Evolutionary conservation across 2,797 vertebrate genomes (phyloP), one percentile per base, ranked within the genome.

Genomic region (Poecile montanus): DNA sequence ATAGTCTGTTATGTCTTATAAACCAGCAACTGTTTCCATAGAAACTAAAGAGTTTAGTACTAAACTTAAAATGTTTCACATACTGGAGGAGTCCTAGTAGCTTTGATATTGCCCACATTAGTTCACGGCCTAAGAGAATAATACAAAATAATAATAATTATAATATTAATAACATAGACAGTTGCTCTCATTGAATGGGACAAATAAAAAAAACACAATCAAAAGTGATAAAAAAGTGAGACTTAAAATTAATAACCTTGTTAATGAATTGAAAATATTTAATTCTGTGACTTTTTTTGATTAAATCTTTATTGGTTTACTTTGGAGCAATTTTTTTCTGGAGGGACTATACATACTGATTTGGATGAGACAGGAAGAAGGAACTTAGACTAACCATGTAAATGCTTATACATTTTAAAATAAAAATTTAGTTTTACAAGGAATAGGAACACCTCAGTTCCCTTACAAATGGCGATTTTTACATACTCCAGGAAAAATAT

Each of bases 171-270:
- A 63, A 57, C 65, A 26, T 5, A 81, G 11, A 20, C 1, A 40
- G 22, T 20, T 57, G 5, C 2, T 80, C 25, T 74, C 25, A 81
- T 71, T 53, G n/a, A 66, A 22, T 47, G 2, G 14, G 3, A 47
- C 3, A 63, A 78, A 53, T 60, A 29, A 74, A 84, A 76, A 18
- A 73, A 56, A 1, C 3, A 50, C 2, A n/a, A 4, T 57, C 13
- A 40, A 54, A 79, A 61, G 4, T 0, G 0, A 5, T 4, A 54
- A 57, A 54, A 16, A 9, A 3, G 1, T 7, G 9, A 6, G 5
- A 30, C 2, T 18, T 70, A 53, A 7, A 68, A 10, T 30, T 23
- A 57, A 75, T 42, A 26, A 0, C 6, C 4, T 25, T 38, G 5
- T 17, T 34, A 51, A 73, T 34, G 32, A 51, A 29, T 38, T 66